Evolutionary conservation across 2,797 vertebrate genomes (phyloP), one percentile per base, ranked within the genome.

Genomic region (Muscicapa comitata): DNA sequence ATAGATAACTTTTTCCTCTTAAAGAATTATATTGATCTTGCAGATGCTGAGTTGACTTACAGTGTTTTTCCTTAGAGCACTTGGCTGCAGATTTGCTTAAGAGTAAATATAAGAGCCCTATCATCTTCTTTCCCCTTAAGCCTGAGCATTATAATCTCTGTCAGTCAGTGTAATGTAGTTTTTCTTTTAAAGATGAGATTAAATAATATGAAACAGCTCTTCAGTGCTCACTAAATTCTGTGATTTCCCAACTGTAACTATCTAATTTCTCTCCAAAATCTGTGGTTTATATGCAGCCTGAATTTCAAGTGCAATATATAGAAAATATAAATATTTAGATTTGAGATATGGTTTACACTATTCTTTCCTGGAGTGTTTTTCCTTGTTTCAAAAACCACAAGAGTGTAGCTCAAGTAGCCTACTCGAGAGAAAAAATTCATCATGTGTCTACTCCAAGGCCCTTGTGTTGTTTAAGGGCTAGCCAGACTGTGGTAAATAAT

Each of bases 1-100:
- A 83, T n/a, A 37, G 82, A 93, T 38, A 91, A 88, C 66, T 70
- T 96, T 95, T 95, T 79, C 89, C 76, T 93, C 76, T 84, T 76
- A 82, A 65, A 88, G 88, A 85, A 95, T 90, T 95, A 73, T 91
- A 95, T 95, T 92, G 92, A 88, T 95, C 86, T 91, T 93, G 58
- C 94, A 96, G 91, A 95, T 80, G 92, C 86, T 90, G 91, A 91
- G 51, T 86, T 94, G 93, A 92, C 92, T 93, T 78, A 62, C 57
- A 61, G 17, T 85, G 77, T 83, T 95, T 97, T 97, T 68, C 62
- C 89, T 93, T 65, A 85, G 61, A 92, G 81, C 37, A 67, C 33
- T 88, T 95, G 90, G 95, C 93, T 94, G 91, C 55, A 88, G 82
- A 92, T 81, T 70, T 20, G 14, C 75, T 93, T 90, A 87, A 88